These are phyloP conservation scores for Spisula solida DNA, from an alignment of 2,888 invertebrate genomes.

Conservation along the genomic window DNA sequence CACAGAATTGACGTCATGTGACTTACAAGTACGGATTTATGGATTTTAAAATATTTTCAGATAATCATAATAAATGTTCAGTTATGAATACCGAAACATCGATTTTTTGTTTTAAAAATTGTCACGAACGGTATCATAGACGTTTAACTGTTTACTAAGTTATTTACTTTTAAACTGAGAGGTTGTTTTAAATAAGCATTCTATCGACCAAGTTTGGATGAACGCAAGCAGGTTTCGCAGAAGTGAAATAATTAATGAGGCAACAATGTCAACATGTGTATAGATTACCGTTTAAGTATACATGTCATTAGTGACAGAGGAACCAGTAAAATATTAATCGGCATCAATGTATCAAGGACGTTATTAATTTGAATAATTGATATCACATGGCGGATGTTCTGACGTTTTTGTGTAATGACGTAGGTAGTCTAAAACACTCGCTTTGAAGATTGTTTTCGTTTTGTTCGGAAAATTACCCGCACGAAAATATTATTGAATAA, in stretches of 20 bases:
- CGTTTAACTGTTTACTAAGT: background rate
- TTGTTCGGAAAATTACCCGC: background rate
- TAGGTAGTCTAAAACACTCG: background rate
- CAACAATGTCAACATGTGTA: background rate
- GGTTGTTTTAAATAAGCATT: background rate
- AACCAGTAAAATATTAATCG: background rate
- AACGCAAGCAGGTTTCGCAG: background rate
- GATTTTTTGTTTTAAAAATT: background rate
- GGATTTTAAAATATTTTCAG: background rate
- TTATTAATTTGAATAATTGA: background rate
- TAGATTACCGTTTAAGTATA: background rate
- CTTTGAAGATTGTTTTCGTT: background rate
- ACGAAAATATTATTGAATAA: background rate
- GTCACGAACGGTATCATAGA: background rate
- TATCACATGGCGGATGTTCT: no score
- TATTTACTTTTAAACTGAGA: background rate
- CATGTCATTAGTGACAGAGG: background rate
- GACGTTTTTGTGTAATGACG: background rate
- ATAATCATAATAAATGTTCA: constrained; percentile 7
- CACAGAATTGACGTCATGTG: background rate
- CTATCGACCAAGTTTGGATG: background rate
- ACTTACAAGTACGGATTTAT: background rate
- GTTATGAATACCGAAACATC: background rate
- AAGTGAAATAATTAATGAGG: background rate
- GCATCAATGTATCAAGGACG: background rate